Conservation (phyloP, 1,140 invertebrate species). For the Magallana ariakensis region DNA sequence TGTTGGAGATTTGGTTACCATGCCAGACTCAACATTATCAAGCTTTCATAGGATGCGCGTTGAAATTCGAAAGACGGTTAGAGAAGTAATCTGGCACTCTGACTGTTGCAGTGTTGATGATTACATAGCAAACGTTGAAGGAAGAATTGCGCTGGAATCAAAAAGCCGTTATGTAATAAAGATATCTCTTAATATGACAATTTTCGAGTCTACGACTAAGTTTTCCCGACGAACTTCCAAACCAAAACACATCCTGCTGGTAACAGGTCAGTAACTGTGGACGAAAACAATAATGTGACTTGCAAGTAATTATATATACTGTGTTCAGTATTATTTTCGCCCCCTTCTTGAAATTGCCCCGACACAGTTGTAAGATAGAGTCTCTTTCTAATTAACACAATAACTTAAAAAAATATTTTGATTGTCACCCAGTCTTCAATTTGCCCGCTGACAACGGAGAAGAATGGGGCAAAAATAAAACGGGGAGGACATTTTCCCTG, state of each 20-base stretch:
- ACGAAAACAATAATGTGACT: too few relatives aligned
- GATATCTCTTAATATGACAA: background rate
- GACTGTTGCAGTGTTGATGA: background rate
- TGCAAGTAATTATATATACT: too few relatives aligned
- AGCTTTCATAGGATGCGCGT: background rate
- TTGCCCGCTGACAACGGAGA: too few relatives aligned
- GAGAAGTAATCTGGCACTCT: background rate
- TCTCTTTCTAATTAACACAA: too few relatives aligned
- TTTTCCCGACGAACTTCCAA: background rate
- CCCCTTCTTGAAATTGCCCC: too few relatives aligned
- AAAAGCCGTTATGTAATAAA: background rate
- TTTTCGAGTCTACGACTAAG: background rate
- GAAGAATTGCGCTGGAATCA: background rate
- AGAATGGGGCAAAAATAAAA: too few relatives aligned
- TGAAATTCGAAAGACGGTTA: background rate
- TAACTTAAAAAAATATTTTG: too few relatives aligned
- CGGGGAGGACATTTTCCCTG: too few relatives aligned
- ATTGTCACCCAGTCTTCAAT: too few relatives aligned
- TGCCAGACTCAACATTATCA: background rate
- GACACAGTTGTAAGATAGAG: too few relatives aligned
- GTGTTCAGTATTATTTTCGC: too few relatives aligned
- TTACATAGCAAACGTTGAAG: background rate
- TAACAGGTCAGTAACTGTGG: background rate
- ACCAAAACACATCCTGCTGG: background rate
- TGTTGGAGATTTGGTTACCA: background rate